These are phyloP conservation scores for Phorcus lineatus DNA, from an alignment of 2,888 invertebrate genomes.

Conservation along the genomic window DNA sequence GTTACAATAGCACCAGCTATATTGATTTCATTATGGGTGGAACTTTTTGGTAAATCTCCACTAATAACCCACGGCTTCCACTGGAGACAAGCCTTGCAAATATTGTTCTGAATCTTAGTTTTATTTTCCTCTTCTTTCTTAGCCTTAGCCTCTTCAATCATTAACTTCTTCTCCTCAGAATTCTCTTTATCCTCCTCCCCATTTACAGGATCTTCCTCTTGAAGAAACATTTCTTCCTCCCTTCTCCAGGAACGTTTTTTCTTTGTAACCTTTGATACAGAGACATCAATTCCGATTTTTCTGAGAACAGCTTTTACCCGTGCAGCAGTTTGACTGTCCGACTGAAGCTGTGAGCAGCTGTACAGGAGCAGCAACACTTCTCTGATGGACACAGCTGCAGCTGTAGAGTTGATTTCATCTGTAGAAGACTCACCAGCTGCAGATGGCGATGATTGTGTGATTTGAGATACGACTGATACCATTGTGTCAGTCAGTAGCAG, in stretches of 20 bases:
- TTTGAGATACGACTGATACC: not conserved
- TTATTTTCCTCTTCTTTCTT: not conserved
- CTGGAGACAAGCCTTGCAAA: not conserved
- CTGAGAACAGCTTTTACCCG: not conserved
- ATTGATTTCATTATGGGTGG: not conserved
- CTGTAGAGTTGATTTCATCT: not conserved
- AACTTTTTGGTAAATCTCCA: too few species aligned
- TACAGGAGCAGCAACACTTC: constrained; percentile 1
- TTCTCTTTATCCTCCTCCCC: not conserved
- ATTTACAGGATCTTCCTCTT: not conserved
- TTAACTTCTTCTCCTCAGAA: not conserved
- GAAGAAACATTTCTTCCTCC: not conserved
- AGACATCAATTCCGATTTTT: not conserved
- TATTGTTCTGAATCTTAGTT: not conserved
- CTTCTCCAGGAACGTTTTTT: not conserved
- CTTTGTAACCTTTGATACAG: not conserved
- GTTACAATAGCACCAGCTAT: not conserved
- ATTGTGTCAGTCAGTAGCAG: constrained; percentile 28
- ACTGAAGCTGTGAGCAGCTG: not conserved
- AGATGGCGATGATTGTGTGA: not conserved
- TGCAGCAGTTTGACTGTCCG: not conserved
- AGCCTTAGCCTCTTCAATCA: not conserved
- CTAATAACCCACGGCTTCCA: not conserved
- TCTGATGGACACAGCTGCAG: not conserved
- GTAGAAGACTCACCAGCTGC: not conserved